phyloP scores from a whole-genome alignment of 2,797 vertebrate species.

The Cyclopterus lumpus region DNA sequence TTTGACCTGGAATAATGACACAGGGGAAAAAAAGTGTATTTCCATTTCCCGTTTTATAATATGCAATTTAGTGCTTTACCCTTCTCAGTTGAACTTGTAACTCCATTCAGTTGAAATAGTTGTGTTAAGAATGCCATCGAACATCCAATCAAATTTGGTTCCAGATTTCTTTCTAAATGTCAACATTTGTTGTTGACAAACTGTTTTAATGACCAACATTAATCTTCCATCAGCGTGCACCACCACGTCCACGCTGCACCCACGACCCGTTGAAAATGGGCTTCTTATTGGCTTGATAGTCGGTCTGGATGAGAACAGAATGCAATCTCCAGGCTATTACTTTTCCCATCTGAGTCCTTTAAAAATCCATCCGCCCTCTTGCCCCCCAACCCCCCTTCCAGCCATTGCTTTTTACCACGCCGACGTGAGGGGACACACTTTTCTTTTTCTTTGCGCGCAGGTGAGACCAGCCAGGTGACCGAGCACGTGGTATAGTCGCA shows the following conservation, averaged over 20 bases:
- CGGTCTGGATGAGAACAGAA: conserved; percentile 36
- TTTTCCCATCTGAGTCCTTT: conserved; percentile 33
- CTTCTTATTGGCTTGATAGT: conserved; percentile 16
- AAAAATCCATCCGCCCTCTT: conserved; percentile 42
- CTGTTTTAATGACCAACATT: conserved; percentile 5
- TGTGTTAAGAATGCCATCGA: neutral
- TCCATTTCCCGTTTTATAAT: conserved; percentile 34
- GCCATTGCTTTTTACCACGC: conserved; percentile 13
- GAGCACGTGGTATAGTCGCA: conserved; percentile 82
- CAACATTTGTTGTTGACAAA: conserved; percentile 1
- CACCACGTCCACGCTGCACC: conserved; percentile 12
- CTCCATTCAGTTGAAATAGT: neutral
- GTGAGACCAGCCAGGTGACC: conserved; percentile 86
- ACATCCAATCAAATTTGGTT: neutral
- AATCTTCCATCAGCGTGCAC: neutral
- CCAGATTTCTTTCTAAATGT: neutral
- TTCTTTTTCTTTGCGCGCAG: conserved; percentile 59
- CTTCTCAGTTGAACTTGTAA: conserved; percentile 13
- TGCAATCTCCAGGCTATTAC: conserved; percentile 55
- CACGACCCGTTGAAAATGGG: neutral
- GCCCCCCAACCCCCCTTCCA: neutral
- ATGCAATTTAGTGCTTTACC: conserved; percentile 21
- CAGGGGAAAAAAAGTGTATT: conserved; percentile 23
- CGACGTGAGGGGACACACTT: conserved; percentile 65
- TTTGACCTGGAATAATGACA: conserved; percentile 33